phyloP scores from a whole-genome alignment of 2,888 invertebrate genomes.

The Archips xylosteana region DNA sequence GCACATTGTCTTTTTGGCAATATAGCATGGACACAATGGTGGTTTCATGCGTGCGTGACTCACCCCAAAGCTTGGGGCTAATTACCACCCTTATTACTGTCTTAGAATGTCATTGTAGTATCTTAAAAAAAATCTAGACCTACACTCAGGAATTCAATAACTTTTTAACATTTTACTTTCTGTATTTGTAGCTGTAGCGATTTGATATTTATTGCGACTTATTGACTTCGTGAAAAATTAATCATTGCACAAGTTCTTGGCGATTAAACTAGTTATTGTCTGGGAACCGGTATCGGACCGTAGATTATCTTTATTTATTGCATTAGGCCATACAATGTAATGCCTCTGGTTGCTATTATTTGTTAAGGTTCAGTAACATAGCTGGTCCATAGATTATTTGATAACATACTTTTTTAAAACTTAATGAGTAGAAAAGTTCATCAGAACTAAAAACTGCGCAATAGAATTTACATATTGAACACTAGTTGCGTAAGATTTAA shows the following conservation, averaged over 20 bases:
- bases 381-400: not conserved
- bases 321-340: constrained; percentile 2
- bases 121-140: too few relatives aligned
- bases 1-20: too few relatives aligned
- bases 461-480: too few relatives aligned
- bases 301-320: constrained; percentile 37
- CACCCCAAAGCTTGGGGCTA: too few relatives aligned
- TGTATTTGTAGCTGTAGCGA: not conserved
- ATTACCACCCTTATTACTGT: too few relatives aligned
- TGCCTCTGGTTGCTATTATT: constrained; percentile 16
- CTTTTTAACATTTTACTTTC: not conserved
- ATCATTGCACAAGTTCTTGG: constrained; percentile 33
- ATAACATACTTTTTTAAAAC: not conserved
- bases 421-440: not conserved
- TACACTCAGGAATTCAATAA: too few relatives aligned
- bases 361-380: not conserved
- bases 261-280: constrained; percentile 13
- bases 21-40: too few relatives aligned
- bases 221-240: constrained; percentile 35
- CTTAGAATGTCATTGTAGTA: too few relatives aligned
- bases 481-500: too few relatives aligned
- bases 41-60: too few relatives aligned
- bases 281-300: constrained; percentile 21
- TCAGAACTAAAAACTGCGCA: too few relatives aligned
- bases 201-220: constrained; percentile 1